Conservation (phyloP, 2,888 invertebrate genomes). For the Thelaira solivaga region DNA sequence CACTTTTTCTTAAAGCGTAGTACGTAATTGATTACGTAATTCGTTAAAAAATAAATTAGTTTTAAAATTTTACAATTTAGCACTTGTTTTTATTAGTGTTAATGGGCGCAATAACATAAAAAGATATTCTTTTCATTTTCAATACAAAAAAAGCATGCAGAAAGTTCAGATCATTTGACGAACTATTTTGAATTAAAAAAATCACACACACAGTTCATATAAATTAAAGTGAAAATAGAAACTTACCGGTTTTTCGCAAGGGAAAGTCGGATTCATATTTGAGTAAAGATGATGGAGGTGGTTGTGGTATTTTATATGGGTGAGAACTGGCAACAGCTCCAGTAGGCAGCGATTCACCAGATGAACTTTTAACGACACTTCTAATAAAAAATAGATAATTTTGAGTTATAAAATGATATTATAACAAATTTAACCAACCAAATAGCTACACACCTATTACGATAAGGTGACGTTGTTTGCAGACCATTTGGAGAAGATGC, state of each 20-base stretch:
- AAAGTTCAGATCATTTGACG: constrained; percentile 7
- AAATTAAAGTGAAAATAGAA: neutral
- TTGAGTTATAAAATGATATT: neutral
- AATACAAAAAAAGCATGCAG: constrained; percentile 39
- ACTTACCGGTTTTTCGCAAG: constrained; percentile 93
- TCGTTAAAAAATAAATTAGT: constrained; percentile 45
- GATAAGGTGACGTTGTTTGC: constrained; percentile 83
- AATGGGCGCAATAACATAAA: constrained; percentile 55
- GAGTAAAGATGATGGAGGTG: constrained; percentile 78
- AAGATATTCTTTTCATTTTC: constrained; percentile 15
- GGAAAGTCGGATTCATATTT: constrained; percentile 87
- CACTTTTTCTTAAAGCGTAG: too few species aligned
- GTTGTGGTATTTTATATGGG: constrained; percentile 84
- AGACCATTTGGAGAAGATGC: constrained; percentile 83
- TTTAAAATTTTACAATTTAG: constrained; percentile 41
- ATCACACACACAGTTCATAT: neutral
- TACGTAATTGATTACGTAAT: too few species aligned
- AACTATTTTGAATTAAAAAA: constrained; percentile 1
- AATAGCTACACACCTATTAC: constrained; percentile 83
- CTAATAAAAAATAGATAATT: constrained; percentile 71
- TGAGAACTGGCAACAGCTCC: constrained; percentile 81
- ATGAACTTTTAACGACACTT: constrained; percentile 83
- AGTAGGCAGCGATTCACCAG: constrained; percentile 82
- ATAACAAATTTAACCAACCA: neutral
- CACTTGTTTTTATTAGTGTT: constrained; percentile 48